Percentiles rank a stretch among this genome's conserved stretches.
These are phyloP conservation scores for Clinocottus analis DNA, from an alignment of 2,113 vertebrate genomes.

Conservation along the genomic window DNA sequence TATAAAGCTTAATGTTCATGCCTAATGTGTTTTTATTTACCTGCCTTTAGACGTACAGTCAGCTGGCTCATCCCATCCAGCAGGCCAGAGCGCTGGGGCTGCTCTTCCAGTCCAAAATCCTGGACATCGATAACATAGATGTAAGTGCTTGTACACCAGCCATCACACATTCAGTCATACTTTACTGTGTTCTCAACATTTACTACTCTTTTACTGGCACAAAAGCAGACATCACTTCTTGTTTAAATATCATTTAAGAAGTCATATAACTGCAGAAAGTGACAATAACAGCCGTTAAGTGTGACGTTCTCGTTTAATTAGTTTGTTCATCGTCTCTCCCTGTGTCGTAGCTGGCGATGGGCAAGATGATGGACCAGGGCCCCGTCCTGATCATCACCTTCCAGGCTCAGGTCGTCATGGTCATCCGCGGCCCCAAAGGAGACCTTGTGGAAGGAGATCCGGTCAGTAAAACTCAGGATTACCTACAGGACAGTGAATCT, in stretches of 20 bases:
- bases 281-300: neutral
- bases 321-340: neutral
- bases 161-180: neutral
- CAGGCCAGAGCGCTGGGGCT: conserved; percentile 91
- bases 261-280: neutral
- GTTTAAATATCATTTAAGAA: neutral
- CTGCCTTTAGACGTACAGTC: conserved; percentile 90
- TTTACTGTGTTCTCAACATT: neutral
- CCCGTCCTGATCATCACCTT: conserved; percentile 97
- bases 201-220: neutral
- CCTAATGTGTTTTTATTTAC: conserved; percentile 32
- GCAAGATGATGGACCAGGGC: conserved; percentile 99
- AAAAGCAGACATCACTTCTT: neutral
- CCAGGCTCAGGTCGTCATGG: conserved; percentile 96
- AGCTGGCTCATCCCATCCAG: conserved; percentile 94
- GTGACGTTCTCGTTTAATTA: neutral
- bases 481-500: conserved; percentile 8
- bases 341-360: conserved; percentile 90
- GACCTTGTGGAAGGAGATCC: conserved; percentile 95
- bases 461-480: conserved; percentile 82
- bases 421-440: conserved; percentile 89
- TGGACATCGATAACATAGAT: conserved; percentile 95
- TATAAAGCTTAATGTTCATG: neutral
- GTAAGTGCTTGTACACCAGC: conserved; percentile 82
- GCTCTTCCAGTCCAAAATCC: conserved; percentile 92